These are phyloP conservation scores for Thaumetopoea pityocampa DNA, from an alignment of 1,140 invertebrate genomes.

Conservation along the genomic window DNA sequence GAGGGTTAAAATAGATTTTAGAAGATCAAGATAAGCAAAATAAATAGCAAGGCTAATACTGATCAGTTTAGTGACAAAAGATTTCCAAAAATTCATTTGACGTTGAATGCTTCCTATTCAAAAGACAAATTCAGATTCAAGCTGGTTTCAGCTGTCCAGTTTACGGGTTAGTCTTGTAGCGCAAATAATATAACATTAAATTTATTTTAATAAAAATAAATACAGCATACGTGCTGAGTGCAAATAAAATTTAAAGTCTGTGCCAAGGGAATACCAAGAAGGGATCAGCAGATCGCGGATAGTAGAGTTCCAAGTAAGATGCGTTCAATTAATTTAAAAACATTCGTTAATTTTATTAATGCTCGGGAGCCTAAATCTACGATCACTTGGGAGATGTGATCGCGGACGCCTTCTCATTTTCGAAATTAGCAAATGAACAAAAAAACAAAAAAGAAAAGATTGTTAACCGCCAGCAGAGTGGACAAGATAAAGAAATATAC, in stretches of 20 bases:
- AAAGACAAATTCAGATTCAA: no score
- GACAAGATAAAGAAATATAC: slow-evolving; percentile 75
- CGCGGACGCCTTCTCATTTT: slow-evolving; percentile 68
- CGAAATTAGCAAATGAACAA: slow-evolving; percentile 73
- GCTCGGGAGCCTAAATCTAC: slow-evolving; percentile 60
- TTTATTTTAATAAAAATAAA: slow-evolving; percentile 3
- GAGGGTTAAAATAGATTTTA: no score
- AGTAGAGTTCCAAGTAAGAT: slow-evolving; percentile 55
- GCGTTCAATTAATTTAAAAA: slow-evolving; percentile 70
- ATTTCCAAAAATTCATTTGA: no score
- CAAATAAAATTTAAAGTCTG: slow-evolving; percentile 3
- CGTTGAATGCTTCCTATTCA: no score
- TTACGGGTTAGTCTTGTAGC: no score
- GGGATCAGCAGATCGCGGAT: slow-evolving; percentile 51
- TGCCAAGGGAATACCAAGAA: slow-evolving; percentile 32
- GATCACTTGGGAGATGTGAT: slow-evolving; percentile 60
- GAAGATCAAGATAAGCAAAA: no score
- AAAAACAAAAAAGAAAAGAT: slow-evolving; percentile 30
- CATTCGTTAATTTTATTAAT: slow-evolving; percentile 74
- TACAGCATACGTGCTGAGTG: slow-evolving; percentile 6
- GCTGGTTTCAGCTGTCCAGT: no score
- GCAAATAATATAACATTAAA: background rate
- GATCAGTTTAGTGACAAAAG: no score
- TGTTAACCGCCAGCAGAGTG: slow-evolving; percentile 55
- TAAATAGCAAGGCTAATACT: no score